Percentiles rank a stretch among this genome's conserved stretches.
Evolutionary conservation across 2,797 vertebrate species (phyloP).

Genomic region (Propithecus deckenii): DNA sequence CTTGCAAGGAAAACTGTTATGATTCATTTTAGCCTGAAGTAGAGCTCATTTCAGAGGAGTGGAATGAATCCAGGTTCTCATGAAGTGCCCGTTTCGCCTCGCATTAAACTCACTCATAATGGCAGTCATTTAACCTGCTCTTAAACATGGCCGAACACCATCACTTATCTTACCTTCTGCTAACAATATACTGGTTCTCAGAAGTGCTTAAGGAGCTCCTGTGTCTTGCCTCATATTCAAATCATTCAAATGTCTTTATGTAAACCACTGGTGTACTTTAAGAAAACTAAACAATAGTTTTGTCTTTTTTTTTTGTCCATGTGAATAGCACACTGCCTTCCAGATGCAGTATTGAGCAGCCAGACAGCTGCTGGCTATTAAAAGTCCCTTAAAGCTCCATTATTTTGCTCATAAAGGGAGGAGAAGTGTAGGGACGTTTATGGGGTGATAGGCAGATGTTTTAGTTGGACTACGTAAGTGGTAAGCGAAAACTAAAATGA

Average conservation of each 20-base stretch:
- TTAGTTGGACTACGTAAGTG: conserved; percentile 48
- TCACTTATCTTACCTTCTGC: neutral
- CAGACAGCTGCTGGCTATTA: conserved; percentile 84
- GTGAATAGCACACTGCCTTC: conserved; percentile 74
- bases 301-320: neutral
- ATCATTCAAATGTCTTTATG: conserved; percentile 68
- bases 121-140: neutral
- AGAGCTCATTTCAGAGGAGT: neutral
- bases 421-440: conserved; percentile 81
- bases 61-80: neutral
- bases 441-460: conserved; percentile 84
- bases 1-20: neutral
- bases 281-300: conserved; percentile 80
- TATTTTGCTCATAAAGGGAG: conserved; percentile 78
- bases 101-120: neutral
- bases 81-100: neutral
- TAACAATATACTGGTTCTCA: neutral
- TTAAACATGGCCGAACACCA: neutral
- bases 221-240: neutral
- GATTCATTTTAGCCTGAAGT: neutral
- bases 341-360: conserved; percentile 82
- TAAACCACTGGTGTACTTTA: conserved; percentile 72
- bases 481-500: conserved; percentile 68
- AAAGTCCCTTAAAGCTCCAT: conserved; percentile 76
- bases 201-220: conserved; percentile 23